A percentile compares a stretch with the other conserved stretches of the same genome.
Conservation (phyloP, 1,140 invertebrate species). For the Panulirus ornatus region DNA sequence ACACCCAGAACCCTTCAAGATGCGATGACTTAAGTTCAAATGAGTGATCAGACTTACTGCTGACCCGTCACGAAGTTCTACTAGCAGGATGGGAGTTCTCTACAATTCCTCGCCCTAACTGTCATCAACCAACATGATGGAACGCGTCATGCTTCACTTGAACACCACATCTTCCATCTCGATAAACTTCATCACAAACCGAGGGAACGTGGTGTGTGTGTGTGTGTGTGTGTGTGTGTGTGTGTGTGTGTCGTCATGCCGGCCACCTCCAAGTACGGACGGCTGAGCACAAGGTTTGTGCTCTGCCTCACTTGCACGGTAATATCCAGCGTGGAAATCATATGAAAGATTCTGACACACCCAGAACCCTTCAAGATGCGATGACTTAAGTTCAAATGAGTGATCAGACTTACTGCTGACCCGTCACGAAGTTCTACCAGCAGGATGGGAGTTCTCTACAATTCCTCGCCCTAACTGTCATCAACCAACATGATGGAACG, state of each 20-base stretch:
- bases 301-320: no score
- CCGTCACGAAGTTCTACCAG: not conserved
- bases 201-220: not conserved
- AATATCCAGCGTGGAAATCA: not conserved
- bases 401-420: not conserved
- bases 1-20: not conserved
- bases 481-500: not conserved
- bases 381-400: not conserved
- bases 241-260: not conserved
- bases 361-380: not conserved
- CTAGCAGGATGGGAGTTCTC: not conserved
- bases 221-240: slow-evolving; percentile 32
- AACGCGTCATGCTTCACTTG: not conserved
- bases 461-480: not conserved
- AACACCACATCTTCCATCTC: not conserved
- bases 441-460: not conserved
- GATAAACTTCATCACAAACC: not conserved
- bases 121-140: not conserved
- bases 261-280: not conserved
- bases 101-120: not conserved
- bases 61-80: not conserved
- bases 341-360: not conserved
- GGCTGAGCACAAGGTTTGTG: no score
- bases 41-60: not conserved
- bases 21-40: not conserved